A percentile compares a stretch with the other conserved stretches of the same genome.
Conservation (phyloP, 2,113 vertebrate genomes). For the Cygnus atratus region DNA sequence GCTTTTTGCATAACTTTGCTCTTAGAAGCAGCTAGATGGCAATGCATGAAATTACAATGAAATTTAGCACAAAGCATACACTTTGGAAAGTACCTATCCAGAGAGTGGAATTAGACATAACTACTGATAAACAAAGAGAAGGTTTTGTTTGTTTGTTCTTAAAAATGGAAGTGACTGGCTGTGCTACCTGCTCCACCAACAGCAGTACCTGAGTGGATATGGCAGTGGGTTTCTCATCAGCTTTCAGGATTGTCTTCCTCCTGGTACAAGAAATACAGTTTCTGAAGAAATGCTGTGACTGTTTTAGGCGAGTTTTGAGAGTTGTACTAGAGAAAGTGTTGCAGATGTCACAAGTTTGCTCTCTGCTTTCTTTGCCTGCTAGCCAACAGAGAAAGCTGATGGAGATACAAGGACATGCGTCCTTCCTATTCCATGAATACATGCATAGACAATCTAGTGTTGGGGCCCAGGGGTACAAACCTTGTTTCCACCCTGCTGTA, state of each 20-base stretch:
- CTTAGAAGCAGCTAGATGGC: background rate
- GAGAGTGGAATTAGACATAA: background rate
- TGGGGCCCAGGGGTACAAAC: background rate
- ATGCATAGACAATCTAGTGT: background rate
- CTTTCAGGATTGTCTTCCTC: background rate
- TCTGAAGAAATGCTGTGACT: background rate
- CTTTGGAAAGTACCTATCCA: background rate
- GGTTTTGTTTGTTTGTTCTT: background rate
- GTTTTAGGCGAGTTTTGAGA: background rate
- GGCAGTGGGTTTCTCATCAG: background rate
- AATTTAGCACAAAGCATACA: background rate
- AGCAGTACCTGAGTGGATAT: background rate
- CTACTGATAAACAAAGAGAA: background rate
- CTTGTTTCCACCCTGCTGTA: background rate
- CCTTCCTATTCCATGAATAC: background rate
- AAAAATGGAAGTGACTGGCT: background rate
- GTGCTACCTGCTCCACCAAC: background rate
- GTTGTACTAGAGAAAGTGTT: background rate
- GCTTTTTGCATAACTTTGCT: background rate
- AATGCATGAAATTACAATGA: background rate
- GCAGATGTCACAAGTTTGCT: background rate
- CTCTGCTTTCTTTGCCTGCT: background rate
- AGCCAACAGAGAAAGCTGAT: background rate
- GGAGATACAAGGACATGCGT: accelerated
- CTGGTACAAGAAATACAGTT: background rate